Evolutionary conservation across 1,140 invertebrate species (phyloP).

Genomic region (Hydropsyche tenuis): DNA sequence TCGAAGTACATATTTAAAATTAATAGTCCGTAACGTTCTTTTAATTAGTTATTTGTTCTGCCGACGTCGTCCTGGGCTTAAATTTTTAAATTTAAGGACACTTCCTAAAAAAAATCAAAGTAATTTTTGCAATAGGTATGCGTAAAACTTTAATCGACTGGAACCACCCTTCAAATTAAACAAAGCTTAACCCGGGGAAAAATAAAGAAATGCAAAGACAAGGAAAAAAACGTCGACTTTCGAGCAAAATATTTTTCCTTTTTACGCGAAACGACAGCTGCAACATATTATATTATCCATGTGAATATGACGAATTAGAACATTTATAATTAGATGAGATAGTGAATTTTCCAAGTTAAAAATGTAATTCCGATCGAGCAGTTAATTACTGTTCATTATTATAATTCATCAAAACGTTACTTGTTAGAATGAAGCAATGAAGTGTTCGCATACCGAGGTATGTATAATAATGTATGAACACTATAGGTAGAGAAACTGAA

Average conservation of each 20-base stretch:
- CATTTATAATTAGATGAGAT: no score
- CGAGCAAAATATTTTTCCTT: no score
- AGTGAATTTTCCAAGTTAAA: no score
- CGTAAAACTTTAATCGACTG: constrained; percentile 66
- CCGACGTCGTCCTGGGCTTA: constrained; percentile 42
- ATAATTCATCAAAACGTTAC: no score
- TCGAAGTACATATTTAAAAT: constrained; percentile 43
- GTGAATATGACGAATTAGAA: no score
- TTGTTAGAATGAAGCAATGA: no score
- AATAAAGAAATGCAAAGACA: constrained; percentile 44
- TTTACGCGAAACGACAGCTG: neutral
- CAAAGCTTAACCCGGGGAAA: constrained; percentile 60
- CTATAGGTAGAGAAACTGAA: neutral
- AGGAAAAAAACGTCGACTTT: neutral
- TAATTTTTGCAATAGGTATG: constrained; percentile 65
- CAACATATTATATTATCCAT: no score
- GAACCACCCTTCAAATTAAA: constrained; percentile 67
- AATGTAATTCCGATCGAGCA: no score
- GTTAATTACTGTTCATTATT: no score
- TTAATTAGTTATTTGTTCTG: constrained; percentile 49
- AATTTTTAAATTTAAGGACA: constrained; percentile 44
- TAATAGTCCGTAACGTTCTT: constrained; percentile 47
- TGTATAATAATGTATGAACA: no score
- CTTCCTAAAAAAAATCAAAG: constrained; percentile 62
- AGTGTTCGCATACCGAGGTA: no score